phyloP scores from a whole-genome alignment of 2,888 invertebrate species.

The Gymnosoma rotundatum region DNA sequence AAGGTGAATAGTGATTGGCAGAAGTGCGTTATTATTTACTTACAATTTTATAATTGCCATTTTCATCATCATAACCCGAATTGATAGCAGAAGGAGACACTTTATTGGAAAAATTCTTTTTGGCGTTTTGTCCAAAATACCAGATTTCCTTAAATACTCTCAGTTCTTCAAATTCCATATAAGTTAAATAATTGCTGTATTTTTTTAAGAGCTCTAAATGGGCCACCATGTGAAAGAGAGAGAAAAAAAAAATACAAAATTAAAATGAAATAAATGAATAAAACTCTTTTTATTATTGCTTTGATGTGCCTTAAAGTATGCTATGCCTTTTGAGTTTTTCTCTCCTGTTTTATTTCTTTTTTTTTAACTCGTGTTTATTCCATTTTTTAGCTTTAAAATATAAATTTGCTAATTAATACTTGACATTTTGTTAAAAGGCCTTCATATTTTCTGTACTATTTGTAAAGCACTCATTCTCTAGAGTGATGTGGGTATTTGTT shows the following conservation, averaged over 20 bases:
- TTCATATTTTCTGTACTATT: conserved; percentile 40
- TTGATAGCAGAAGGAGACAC: conserved; percentile 90
- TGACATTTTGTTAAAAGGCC: conserved; percentile 61
- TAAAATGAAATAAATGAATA: not conserved
- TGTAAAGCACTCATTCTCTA: conserved; percentile 17
- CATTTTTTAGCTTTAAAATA: conserved; percentile 25
- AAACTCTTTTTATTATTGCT: conserved; percentile 15
- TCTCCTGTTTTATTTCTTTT: conserved; percentile 21
- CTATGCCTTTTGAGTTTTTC: conserved; percentile 7
- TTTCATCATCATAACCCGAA: conserved; percentile 95
- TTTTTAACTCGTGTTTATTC: conserved; percentile 15
- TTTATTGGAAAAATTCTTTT: conserved; percentile 92
- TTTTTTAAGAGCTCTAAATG: conserved; percentile 90
- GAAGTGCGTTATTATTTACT: conserved; percentile 71
- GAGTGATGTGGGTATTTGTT: conserved; percentile 39
- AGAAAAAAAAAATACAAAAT: conserved; percentile 7
- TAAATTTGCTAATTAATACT: conserved; percentile 63
- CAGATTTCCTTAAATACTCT: conserved; percentile 96
- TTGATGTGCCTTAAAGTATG: conserved; percentile 34
- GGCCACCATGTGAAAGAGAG: not conserved
- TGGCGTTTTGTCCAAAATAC: conserved; percentile 94
- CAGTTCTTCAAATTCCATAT: conserved; percentile 95
- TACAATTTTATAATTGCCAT: conserved; percentile 97
- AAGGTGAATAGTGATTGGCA: not conserved
- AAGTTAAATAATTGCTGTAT: conserved; percentile 92